A percentile compares a stretch with the other conserved stretches of the same genome.
These are phyloP conservation scores for Mythimna ferrago DNA, from an alignment of 2,888 invertebrate species.

Conservation along the genomic window DNA sequence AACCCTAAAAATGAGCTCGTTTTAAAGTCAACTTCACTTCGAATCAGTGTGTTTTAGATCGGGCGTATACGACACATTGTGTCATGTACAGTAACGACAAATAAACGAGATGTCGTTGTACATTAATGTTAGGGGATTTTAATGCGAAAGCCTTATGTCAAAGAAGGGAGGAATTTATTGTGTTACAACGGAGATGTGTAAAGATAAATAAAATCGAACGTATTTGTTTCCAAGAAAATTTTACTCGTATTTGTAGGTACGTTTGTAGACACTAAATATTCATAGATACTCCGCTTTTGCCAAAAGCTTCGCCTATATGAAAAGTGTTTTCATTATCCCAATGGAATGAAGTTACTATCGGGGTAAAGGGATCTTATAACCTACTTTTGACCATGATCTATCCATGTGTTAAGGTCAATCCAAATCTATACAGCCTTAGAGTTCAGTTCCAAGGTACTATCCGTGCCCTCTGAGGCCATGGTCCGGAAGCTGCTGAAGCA, in stretches of 20 bases:
- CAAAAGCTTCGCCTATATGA: neutral
- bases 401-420: too few relatives aligned
- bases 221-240: conserved; percentile 8
- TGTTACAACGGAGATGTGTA: conserved; percentile 19
- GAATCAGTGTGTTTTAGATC: neutral
- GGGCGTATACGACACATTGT: conserved; percentile 8
- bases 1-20: conserved; percentile 1
- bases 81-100: conserved; percentile 31
- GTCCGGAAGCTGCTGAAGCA: too few relatives aligned
- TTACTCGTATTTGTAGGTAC: neutral
- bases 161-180: conserved; percentile 26
- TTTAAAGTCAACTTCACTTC: conserved; percentile 5
- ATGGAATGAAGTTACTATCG: neutral
- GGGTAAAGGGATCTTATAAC: neutral
- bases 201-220: neutral
- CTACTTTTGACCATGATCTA: neutral
- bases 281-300: neutral
- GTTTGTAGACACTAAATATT: neutral
- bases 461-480: too few relatives aligned
- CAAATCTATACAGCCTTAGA: too few relatives aligned
- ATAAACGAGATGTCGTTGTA: conserved; percentile 50
- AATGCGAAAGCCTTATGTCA: conserved; percentile 23
- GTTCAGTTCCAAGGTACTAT: too few relatives aligned
- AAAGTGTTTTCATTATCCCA: neutral
- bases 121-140: conserved; percentile 38